Percentiles rank a stretch among this genome's conserved stretches.
phyloP scores from a whole-genome alignment of 2,888 invertebrate species.

The Caenorhabditis panamensis region DNA sequence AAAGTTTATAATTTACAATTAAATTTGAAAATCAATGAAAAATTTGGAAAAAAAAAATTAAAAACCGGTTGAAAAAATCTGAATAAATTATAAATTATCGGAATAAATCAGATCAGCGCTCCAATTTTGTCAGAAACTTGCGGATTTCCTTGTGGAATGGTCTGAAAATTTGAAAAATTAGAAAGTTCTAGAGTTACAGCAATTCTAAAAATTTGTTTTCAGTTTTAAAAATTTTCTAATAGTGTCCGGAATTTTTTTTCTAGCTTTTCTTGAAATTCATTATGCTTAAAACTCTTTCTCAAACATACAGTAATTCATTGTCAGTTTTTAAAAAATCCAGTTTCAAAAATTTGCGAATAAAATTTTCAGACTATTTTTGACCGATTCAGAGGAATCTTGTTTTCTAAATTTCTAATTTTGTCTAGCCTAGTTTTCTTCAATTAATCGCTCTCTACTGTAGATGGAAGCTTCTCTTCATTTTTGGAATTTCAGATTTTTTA shows the following conservation, averaged over 20 bases:
- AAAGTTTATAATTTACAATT: neutral
- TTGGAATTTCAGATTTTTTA: too few relatives aligned
- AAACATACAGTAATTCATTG: too few relatives aligned
- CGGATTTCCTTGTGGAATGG: slow-evolving; percentile 57
- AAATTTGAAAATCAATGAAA: neutral
- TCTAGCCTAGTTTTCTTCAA: too few relatives aligned
- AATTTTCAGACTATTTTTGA: too few relatives aligned
- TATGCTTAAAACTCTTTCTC: too few relatives aligned
- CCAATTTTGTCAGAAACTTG: slow-evolving; percentile 47
- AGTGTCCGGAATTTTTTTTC: too few relatives aligned
- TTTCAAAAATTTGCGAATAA: too few relatives aligned
- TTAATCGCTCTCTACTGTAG: too few relatives aligned
- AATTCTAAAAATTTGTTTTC: neutral
- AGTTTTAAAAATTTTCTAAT: slow-evolving; percentile 1
- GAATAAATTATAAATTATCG: neutral
- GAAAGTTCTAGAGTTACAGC: neutral
- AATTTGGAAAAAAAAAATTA: slow-evolving; percentile 3
- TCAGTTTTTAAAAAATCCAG: neutral
- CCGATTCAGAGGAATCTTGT: too few relatives aligned
- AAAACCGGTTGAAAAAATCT: neutral
- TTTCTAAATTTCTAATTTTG: too few relatives aligned
- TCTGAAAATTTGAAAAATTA: slow-evolving; percentile 26
- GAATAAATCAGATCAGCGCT: slow-evolving; percentile 16
- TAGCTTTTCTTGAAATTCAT: too few relatives aligned
- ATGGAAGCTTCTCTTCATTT: too few relatives aligned